A percentile compares a stretch with the other conserved stretches of the same genome.
These are phyloP conservation scores for Drosophila asahinai DNA, from an alignment of 1,140 invertebrate species.

Conservation along the genomic window DNA sequence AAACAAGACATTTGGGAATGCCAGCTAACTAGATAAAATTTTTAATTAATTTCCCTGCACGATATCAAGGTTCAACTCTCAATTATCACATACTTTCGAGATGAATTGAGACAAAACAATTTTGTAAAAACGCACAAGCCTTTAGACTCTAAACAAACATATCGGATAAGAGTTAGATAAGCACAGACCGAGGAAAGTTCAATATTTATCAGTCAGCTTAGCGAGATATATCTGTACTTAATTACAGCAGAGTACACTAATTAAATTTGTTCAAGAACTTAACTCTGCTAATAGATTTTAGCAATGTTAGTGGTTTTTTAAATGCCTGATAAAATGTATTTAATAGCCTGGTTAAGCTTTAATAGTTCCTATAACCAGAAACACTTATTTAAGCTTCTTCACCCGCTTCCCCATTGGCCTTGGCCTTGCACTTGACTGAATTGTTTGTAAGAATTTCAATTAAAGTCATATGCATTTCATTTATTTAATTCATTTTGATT, in stretches of 20 bases:
- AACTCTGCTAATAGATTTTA: not conserved
- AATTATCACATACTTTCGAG: constrained; percentile 18
- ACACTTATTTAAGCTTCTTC: not conserved
- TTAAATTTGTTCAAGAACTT: not conserved
- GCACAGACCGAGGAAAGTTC: not conserved
- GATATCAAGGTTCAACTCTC: constrained; percentile 18
- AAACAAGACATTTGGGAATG: constrained; percentile 13
- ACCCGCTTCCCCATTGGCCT: constrained; percentile 1
- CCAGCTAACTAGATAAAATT: constrained; percentile 40
- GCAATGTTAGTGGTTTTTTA: no score
- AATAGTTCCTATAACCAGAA: not conserved
- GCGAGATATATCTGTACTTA: not conserved
- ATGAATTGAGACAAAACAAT: constrained; percentile 22
- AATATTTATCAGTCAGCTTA: constrained; percentile 8
- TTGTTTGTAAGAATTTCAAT: constrained; percentile 29
- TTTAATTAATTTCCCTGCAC: constrained; percentile 29
- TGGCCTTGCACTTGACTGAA: constrained; percentile 34
- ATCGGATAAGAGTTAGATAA: constrained; percentile 10
- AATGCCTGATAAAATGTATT: no score
- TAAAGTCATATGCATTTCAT: constrained; percentile 38
- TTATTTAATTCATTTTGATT: constrained; percentile 51
- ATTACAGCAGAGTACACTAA: not conserved
- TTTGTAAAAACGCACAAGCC: not conserved
- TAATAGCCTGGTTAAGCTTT: no score
- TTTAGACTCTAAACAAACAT: not conserved